Conservation (phyloP, 2,113 vertebrate species). For the Gobiocypris rarus region DNA sequence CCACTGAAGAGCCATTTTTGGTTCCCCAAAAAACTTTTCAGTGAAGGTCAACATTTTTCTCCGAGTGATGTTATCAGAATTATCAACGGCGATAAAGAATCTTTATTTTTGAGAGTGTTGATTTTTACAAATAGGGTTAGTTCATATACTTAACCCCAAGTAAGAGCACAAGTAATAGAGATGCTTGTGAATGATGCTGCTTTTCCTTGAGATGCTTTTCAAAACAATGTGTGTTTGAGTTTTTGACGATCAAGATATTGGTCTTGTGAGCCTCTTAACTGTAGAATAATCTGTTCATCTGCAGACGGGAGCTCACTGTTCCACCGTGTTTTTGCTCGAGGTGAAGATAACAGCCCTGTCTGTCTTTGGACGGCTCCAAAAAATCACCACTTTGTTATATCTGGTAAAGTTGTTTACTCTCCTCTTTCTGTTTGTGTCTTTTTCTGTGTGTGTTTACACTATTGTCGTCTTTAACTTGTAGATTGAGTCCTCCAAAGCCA, state of each 20-base stretch:
- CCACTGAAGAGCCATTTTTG: too few relatives aligned
- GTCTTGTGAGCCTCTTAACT: not conserved
- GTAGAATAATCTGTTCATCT: not conserved
- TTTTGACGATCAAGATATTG: not conserved
- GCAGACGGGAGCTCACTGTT: not conserved
- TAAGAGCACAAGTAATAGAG: too few relatives aligned
- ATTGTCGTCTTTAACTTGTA: not conserved
- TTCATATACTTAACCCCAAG: not conserved
- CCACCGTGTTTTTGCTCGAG: not conserved
- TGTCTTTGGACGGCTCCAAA: not conserved
- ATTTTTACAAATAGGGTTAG: too few relatives aligned
- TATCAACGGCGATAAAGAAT: too few relatives aligned
- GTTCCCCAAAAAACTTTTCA: too few relatives aligned
- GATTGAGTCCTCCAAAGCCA: not conserved
- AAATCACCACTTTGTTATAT: not conserved
- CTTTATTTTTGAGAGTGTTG: too few relatives aligned
- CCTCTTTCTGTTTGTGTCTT: not conserved
- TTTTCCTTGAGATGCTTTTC: not conserved
- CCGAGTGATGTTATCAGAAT: too few relatives aligned
- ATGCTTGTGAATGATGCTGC: not conserved
- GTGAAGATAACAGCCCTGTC: not conserved
- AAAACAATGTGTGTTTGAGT: not conserved
- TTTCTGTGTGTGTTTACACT: not conserved
- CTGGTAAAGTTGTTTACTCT: not conserved
- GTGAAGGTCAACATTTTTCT: too few relatives aligned